Percentiles rank a stretch among this genome's conserved stretches.
phyloP scores from a whole-genome alignment of 2,113 vertebrate species.

The Ictalurus punctatus region DNA sequence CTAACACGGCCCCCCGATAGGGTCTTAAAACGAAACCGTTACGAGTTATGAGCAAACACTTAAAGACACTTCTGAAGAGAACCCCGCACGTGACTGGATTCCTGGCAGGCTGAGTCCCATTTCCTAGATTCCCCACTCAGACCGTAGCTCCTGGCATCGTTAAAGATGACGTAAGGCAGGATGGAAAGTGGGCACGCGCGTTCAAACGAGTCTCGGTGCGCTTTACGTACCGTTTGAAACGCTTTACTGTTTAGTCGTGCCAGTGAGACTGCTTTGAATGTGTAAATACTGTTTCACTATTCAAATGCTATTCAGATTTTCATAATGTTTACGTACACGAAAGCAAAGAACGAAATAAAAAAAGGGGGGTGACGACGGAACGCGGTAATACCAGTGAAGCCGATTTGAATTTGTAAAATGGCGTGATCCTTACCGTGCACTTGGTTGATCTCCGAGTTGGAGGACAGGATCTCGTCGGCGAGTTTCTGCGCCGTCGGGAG shows the following conservation, averaged over 20 bases:
- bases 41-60: conserved; percentile 1
- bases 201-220: neutral
- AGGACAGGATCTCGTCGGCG: conserved; percentile 98
- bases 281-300: conserved; percentile 10
- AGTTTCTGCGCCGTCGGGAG: conserved; percentile 97
- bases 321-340: neutral
- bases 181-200: neutral
- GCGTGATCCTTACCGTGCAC: conserved; percentile 83
- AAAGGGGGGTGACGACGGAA: neutral
- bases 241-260: conserved; percentile 1
- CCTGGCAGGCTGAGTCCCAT: neutral
- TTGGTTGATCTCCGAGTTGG: conserved; percentile 99
- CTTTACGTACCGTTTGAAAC: too few relatives aligned
- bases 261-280: conserved; percentile 3
- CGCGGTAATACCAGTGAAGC: neutral
- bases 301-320: neutral
- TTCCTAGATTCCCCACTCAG: neutral
- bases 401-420: neutral
- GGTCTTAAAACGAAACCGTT: conserved; percentile 27
- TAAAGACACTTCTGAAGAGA: conserved; percentile 7
- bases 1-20: neutral
- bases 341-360: neutral
- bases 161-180: conserved; percentile 10
- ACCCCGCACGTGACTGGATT: neutral
- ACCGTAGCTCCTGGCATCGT: neutral